phyloP scores from a whole-genome alignment of 2,797 vertebrate species.

The Esox masquinongy region DNA sequence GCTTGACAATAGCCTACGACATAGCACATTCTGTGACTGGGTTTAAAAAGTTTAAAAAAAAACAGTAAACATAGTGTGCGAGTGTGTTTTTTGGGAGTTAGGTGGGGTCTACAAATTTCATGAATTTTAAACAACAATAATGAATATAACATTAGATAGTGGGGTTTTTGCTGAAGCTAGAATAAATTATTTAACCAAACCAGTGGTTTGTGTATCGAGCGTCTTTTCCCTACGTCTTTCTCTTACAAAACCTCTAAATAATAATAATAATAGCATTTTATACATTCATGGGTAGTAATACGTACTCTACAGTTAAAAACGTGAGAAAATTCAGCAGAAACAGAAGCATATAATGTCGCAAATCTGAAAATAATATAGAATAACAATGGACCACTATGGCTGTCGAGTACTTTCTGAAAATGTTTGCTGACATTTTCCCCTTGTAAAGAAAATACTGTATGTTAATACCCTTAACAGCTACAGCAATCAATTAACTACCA shows the following conservation, averaged over 20 bases:
- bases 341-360: not conserved
- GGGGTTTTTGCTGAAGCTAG: not conserved
- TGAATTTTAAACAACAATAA: not conserved
- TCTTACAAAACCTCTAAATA: too few relatives aligned
- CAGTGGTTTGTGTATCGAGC: not conserved
- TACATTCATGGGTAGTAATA: not conserved
- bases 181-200: not conserved
- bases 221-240: not conserved
- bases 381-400: too few relatives aligned
- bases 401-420: not conserved
- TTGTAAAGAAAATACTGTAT: not conserved
- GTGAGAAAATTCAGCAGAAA: not conserved
- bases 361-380: not conserved
- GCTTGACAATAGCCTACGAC: not conserved
- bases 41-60: not conserved
- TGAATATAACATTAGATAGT: not conserved
- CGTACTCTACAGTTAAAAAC: not conserved
- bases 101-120: not conserved
- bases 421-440: not conserved
- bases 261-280: too few relatives aligned
- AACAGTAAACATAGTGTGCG: not conserved
- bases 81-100: not conserved
- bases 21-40: not conserved
- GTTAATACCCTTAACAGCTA: not conserved
- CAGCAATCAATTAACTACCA: not conserved